Base-by-base conservation (phyloP, 2,113 vertebrate species). In the Meleagris gallopavo region DNA sequence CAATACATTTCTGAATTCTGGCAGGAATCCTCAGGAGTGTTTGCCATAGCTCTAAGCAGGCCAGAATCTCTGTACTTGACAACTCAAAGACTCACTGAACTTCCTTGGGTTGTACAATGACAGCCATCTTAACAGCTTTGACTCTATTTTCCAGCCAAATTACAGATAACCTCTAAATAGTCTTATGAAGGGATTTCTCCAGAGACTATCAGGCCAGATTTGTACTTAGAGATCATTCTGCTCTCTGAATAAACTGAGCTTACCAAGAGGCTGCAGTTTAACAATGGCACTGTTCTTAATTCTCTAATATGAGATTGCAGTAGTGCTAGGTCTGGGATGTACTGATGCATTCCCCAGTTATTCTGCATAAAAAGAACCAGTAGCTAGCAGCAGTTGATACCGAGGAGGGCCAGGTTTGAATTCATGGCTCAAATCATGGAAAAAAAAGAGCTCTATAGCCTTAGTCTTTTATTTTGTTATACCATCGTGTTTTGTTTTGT, bases 161-260 rank as follows among this genome's bases (percentile, higher is more conserved):
- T 96, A 62, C 77, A 90, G 86, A 96, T 93, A 90, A 96, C 86
- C 90, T 95, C 95, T 94, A 90, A 96, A 92, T 83, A 93, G 88
- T 78, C 90, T 92, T 90, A 91, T 6, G 34, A 34, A 91, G 29
- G 55, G 60, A 90, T 96, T 96, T 95, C 88, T 92, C 58, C 83
- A 71, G 94, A 86, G 83, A 83, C 89, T 90, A 88, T 77, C 83
- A 79, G 92, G 92, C 62, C 83, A 78, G 81, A 79, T 89, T 86
- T 87, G 77, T 93, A 72, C 83, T 72, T 61, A 48, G 81, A 95
- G 86, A 93, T 89, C 70, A 92, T 93, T 96, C 93, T 84, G 70
- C 89, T 94, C 91, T 71, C 81, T 96, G 92, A 95, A 89, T 86
- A 94, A 92, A 92, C 83, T 0, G 21, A 93, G 92, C 92, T 93